Base-by-base conservation (phyloP, 2,888 invertebrate genomes). In the Hirtodrosophila confusa region DNA sequence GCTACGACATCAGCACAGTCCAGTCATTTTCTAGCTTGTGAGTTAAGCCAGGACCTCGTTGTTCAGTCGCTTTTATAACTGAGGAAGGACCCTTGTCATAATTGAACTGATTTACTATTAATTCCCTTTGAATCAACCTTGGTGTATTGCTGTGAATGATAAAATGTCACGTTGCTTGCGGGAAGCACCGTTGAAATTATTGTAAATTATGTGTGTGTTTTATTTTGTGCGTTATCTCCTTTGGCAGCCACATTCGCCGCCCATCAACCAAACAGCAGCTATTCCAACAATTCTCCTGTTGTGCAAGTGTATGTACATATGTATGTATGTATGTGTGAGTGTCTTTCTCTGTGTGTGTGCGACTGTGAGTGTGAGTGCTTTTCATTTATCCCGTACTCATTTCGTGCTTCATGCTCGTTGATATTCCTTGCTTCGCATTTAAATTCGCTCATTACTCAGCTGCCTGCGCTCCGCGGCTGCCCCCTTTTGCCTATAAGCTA, bases 361-460 rank as follows among this genome's bases (percentile, higher is more conserved):
- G 37, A 50, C 8, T 27, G 27, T 31, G 41, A 27, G 35, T 47
- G 45, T 69, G 58, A 55, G 45, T 64, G 54, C 43, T 67, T 70
- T 67, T 65, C 63, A 70, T 75, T 84, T 75, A 65, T 56, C 57
- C 54, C 53, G 49, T 56, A 50, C 55, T 64, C 29, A 50, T 67
- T 69, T 66, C 64, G 65, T 73, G 67, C 44, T 58, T 72, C 47
- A 40, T 55, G 58, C 50, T 75, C 62, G 66, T 66, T 67, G 49
- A 61, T 56, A 60, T 53, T 66, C 45, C 57, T 68, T 65, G 74
- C 53, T 78, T 82, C 65, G 78, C 78, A 79, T 88, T 84, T 78
- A 78, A 84, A 83, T 86, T 87, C 72, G 76, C 70, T 80, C 74
- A 86, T 88, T 86, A 80, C 78, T 80, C 80, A 77, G 40, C 36